Conservation (phyloP, 2,113 vertebrate species). For the Scomber colias region DNA sequence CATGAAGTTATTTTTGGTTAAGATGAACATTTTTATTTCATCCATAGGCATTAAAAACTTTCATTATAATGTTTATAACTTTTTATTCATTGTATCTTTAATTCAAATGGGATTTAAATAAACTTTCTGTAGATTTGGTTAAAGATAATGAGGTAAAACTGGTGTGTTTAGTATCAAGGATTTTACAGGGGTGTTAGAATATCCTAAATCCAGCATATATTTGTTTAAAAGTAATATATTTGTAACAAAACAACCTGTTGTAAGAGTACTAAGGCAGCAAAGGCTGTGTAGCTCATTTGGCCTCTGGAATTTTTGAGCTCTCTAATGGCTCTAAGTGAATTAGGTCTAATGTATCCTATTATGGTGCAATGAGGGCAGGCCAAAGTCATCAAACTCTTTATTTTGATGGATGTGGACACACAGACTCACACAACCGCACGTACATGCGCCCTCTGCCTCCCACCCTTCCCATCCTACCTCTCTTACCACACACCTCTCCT, state of each 20-base stretch:
- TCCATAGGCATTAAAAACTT: no score
- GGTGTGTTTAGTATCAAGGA: background rate
- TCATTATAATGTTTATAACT: no score
- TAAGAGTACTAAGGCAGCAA: conserved; percentile 23
- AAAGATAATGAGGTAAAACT: background rate
- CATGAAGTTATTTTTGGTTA: background rate
- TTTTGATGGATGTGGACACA: conserved; percentile 80
- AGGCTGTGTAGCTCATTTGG: conserved; percentile 22
- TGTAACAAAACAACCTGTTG: conserved; percentile 48
- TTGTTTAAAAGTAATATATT: conserved; percentile 11
- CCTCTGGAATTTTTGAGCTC: conserved; percentile 37
- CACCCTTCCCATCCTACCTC: conserved; percentile 58
- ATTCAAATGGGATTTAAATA: background rate
- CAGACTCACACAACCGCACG: conserved; percentile 67
- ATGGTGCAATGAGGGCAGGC: conserved; percentile 66
- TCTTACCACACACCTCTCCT: conserved; percentile 72
- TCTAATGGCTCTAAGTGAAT: conserved; percentile 61
- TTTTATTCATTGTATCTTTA: background rate
- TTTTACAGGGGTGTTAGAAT: background rate
- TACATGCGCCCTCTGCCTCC: conserved; percentile 17
- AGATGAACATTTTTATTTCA: background rate
- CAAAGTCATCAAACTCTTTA: conserved; percentile 78
- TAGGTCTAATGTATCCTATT: conserved; percentile 70
- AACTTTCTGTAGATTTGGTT: no score
- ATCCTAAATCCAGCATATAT: background rate